These are phyloP conservation scores for Heterohyrax brucei DNA, from an alignment of 2,797 vertebrate genomes.

Conservation along the genomic window DNA sequence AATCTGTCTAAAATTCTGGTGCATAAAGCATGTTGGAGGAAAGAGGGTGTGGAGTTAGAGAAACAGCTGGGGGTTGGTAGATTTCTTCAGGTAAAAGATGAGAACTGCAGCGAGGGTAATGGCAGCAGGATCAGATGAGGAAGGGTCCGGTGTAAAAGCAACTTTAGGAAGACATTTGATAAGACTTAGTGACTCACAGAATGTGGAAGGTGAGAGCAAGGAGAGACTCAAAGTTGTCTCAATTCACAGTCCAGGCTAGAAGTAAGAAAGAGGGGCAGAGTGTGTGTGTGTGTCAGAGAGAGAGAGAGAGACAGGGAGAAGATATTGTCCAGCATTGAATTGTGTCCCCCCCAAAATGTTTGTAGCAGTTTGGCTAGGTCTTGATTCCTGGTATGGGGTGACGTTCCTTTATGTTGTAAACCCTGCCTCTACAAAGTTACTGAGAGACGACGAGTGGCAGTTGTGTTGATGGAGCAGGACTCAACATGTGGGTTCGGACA, in stretches of 20 bases:
- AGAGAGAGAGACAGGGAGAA: too few species aligned
- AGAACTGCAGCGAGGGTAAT: neutral
- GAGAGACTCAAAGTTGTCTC: neutral
- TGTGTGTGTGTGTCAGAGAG: too few species aligned
- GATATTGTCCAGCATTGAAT: too few species aligned
- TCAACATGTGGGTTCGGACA: too few species aligned
- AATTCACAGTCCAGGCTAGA: neutral
- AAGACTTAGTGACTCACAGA: neutral
- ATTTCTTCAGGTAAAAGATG: conserved; percentile 47
- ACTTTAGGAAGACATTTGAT: neutral
- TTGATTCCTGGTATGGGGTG: too few species aligned
- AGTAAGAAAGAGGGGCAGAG: neutral
- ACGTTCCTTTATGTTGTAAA: too few species aligned
- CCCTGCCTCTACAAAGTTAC: too few species aligned
- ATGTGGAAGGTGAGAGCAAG: neutral
- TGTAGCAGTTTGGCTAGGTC: too few species aligned
- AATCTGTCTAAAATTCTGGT: conserved; percentile 5
- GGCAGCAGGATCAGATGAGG: neutral
- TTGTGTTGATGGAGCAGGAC: too few species aligned
- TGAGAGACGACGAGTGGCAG: too few species aligned
- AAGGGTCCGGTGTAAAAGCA: neutral
- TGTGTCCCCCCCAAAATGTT: too few species aligned
- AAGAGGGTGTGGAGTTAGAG: neutral
- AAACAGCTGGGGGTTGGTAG: neutral
- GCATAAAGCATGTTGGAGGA: neutral